Conservation (phyloP, 2,797 vertebrate species). For the Corythornis leucogaster region DNA sequence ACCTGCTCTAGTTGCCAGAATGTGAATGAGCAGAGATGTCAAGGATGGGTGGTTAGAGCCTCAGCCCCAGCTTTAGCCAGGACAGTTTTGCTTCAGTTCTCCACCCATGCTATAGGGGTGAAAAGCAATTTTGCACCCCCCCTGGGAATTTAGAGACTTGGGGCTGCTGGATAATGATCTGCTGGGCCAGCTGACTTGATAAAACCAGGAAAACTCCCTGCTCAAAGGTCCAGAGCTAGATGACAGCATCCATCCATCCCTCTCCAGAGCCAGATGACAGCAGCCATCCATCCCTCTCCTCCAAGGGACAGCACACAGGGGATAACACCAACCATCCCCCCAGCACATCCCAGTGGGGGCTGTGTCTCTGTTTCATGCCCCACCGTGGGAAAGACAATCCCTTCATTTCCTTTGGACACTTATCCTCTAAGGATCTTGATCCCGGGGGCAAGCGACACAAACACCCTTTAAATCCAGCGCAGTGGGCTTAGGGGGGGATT, state of each 20-base stretch:
- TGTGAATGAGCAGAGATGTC: background rate
- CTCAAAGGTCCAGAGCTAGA: background rate
- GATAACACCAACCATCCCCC: background rate
- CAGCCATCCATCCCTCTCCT: background rate
- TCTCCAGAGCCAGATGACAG: no score
- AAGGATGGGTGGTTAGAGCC: background rate
- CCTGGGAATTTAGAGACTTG: background rate
- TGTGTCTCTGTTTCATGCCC: background rate
- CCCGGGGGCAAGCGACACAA: background rate
- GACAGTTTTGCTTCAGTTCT: background rate
- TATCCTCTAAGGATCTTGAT: slow-evolving; percentile 34
- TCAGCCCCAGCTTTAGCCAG: background rate
- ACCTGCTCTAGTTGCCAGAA: background rate
- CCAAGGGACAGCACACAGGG: background rate
- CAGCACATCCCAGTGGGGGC: rapidly evolving
- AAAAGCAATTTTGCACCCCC: background rate
- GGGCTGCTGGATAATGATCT: background rate
- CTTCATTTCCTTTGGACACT: background rate
- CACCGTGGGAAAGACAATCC: background rate
- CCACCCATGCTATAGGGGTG: background rate
- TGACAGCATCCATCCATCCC: no score
- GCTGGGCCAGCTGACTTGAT: background rate
- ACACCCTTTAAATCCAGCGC: slow-evolving; percentile 6
- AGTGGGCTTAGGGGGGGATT: slow-evolving; percentile 29
- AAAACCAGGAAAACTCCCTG: background rate